Evolutionary conservation across 2,113 vertebrate genomes (phyloP).

Genomic region (Blennius ocellaris): DNA sequence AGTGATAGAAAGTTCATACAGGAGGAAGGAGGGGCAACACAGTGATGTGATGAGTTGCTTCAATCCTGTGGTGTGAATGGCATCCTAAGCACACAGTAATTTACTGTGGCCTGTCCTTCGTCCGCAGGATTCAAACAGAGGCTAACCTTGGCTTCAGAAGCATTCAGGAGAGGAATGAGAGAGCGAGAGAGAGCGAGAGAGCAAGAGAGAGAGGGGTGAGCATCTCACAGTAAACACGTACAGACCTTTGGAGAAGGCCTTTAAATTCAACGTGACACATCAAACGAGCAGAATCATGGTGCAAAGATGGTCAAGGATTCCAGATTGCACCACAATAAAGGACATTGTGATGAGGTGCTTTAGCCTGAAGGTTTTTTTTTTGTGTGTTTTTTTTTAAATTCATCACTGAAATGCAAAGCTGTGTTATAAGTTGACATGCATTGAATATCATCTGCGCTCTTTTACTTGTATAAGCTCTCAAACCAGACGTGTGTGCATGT

Average conservation of each 20-base stretch:
- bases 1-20: no score
- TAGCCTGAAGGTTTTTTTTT: constrained; percentile 23
- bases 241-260: not conserved
- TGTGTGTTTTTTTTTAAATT: not conserved
- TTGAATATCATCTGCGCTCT: constrained; percentile 27
- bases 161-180: not conserved
- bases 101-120: constrained; percentile 10
- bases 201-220: no score
- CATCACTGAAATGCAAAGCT: not conserved
- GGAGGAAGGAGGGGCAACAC: no score
- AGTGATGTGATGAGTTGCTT: not conserved
- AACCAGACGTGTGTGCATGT: not conserved
- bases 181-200: no score
- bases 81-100: constrained; percentile 19
- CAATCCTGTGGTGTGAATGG: constrained; percentile 1
- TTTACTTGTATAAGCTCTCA: constrained; percentile 27
- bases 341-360: constrained; percentile 28
- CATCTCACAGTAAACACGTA: not conserved
- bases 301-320: constrained; percentile 56
- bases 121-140: constrained; percentile 1
- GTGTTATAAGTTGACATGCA: constrained; percentile 9
- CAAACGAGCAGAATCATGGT: constrained; percentile 10
- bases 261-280: constrained; percentile 30
- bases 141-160: constrained; percentile 19
- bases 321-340: constrained; percentile 15